A percentile compares a stretch with the other conserved stretches of the same genome.
These are phyloP conservation scores for Acanthisitta chloris DNA, from an alignment of 2,113 vertebrate species.

Conservation along the genomic window DNA sequence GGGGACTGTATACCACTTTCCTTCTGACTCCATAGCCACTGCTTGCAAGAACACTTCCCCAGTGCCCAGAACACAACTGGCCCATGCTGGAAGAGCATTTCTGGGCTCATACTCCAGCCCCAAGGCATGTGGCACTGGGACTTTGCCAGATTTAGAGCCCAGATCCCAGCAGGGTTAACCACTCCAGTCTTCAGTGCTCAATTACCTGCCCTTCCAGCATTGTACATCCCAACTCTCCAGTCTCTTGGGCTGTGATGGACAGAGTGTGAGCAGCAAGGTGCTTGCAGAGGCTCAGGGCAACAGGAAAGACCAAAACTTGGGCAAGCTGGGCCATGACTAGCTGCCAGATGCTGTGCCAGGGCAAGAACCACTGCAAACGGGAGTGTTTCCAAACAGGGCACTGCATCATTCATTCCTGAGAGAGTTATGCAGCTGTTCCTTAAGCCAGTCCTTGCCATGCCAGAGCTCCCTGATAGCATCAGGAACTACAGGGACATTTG, in stretches of 20 bases:
- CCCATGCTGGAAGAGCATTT: background rate
- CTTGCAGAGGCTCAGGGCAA: background rate
- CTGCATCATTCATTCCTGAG: conserved; percentile 3
- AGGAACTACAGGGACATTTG: conserved; percentile 39
- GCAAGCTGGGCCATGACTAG: background rate
- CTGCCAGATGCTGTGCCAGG: fast-evolving
- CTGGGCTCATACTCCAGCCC: background rate
- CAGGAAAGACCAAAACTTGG: background rate
- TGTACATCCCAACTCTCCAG: background rate
- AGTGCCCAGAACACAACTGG: background rate
- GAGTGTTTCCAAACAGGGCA: conserved; percentile 22
- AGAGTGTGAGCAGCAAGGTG: background rate
- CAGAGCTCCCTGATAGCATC: conserved; percentile 23
- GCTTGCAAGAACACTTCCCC: background rate
- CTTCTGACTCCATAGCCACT: background rate
- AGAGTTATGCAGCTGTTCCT: conserved; percentile 24
- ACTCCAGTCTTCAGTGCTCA: background rate
- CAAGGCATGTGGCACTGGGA: background rate
- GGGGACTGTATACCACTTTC: background rate
- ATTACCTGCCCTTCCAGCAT: background rate
- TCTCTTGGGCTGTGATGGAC: background rate
- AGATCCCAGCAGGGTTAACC: background rate
- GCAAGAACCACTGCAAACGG: background rate
- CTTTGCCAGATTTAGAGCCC: fast-evolving
- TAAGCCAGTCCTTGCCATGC: conserved; percentile 32